phyloP scores from a whole-genome alignment of 2,888 invertebrate genomes.

The Aplocera efformata region DNA sequence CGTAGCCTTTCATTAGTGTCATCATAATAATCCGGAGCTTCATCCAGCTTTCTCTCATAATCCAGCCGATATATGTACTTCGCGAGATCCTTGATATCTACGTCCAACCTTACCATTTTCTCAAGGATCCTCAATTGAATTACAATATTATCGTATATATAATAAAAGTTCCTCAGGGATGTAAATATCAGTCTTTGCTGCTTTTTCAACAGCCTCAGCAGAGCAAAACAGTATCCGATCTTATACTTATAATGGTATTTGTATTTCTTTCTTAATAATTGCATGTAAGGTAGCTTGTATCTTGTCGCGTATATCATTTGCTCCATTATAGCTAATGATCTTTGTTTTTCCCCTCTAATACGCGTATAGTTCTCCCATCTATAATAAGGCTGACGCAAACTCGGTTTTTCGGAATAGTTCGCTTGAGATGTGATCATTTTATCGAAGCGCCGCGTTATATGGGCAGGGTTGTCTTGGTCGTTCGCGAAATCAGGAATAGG shows the following conservation, averaged over 20 bases:
- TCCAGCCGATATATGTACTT: neutral
- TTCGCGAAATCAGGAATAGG: conserved; percentile 29
- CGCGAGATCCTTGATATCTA: neutral
- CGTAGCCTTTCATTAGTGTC: no score
- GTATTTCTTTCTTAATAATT: conserved; percentile 42
- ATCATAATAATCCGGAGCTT: no score
- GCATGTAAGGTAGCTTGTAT: conserved; percentile 38
- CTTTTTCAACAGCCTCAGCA: conserved; percentile 33
- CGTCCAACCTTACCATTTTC: conserved; percentile 35
- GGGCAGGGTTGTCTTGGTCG: conserved; percentile 26
- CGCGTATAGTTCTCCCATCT: neutral
- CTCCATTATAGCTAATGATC: conserved; percentile 30
- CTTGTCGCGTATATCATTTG: conserved; percentile 46
- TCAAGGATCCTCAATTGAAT: conserved; percentile 37
- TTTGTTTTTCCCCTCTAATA: conserved; percentile 16
- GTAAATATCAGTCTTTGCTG: conserved; percentile 34
- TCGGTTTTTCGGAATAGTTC: neutral
- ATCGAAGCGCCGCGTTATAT: conserved; percentile 23
- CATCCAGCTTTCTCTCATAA: neutral
- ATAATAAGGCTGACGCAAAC: conserved; percentile 6
- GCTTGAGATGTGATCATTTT: neutral
- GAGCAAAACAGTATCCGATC: conserved; percentile 41
- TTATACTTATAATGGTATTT: conserved; percentile 26
- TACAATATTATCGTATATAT: conserved; percentile 11
- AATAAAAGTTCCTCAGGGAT: conserved; percentile 8